Base-by-base conservation (phyloP, 1,140 invertebrate species). In the Archegozetes longisetosus region DNA sequence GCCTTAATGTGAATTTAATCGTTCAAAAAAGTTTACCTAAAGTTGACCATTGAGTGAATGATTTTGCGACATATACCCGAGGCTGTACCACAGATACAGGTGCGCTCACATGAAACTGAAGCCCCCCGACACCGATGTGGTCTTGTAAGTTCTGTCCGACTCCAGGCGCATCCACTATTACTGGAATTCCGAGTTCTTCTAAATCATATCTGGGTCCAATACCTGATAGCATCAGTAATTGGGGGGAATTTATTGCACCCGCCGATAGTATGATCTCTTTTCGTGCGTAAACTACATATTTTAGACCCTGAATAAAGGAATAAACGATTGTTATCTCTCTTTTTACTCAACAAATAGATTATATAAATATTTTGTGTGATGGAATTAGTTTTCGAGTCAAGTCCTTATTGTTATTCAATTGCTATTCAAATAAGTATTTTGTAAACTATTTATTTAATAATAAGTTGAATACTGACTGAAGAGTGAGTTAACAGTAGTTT, bases 101-200 rank as follows among this genome's bases (percentile, higher is more conserved):
- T 27, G 64, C 62, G 23, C 60, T 53, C 1, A 62, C 32, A 23
- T 66, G 53, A 50, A 66, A 66, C 14, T 60, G 54, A 17, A 89
- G 68, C 0, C 86, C 86, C 2, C 86, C 86, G 0, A 87, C 70
- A 0, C 86, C 86, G 0, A 88, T 83, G 68, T 88, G 85, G 64
- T 88, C 85, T 69, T 90, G 86, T 24, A 90, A 73, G 67, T 89
- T 88, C 63, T 86, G 78, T 14, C 86, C 86, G 0, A 88, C 85
- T n/a, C 77, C 63, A 0, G 64, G 63, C 29, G 58, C 54, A 28
- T 66, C 47, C 22, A 60, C 48, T n/a, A 65, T 54, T 1, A 65
- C 60, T n/a, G 3, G 82, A 81, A 40, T 82, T 80, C 64, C 64
- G 0, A 64, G 27, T 22, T 40, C 22, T 53, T 58, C 53, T 2